These are phyloP conservation scores for Pseudomugil tenellus DNA, from an alignment of 2,797 vertebrate genomes.

Conservation along the genomic window DNA sequence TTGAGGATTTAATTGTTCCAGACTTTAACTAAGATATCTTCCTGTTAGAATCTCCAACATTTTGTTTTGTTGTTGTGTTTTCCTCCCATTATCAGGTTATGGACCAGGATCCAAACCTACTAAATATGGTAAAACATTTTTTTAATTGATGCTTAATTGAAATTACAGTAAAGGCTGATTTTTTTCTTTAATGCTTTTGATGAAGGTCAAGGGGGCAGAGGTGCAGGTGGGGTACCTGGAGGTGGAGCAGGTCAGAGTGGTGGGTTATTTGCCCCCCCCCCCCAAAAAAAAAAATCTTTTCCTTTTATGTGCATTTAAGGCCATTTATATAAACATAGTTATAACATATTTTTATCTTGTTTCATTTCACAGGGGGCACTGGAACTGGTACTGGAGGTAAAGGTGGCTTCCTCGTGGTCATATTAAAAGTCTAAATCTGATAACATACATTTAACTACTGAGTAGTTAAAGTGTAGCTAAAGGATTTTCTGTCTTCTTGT, in stretches of 20 bases:
- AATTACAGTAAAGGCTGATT: background rate
- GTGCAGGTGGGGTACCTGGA: constrained; percentile 54
- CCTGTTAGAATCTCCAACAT: background rate
- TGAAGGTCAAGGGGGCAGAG: constrained; percentile 51
- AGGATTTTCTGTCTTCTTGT: constrained; percentile 15
- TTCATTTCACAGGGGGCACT: constrained; percentile 29
- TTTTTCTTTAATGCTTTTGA: constrained; percentile 20
- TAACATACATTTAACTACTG: background rate
- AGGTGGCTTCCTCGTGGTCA: background rate
- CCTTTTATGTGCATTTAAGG: too few relatives aligned
- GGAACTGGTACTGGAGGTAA: constrained; percentile 26
- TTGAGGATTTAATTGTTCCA: constrained; percentile 8
- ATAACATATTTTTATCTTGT: background rate
- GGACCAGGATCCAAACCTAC: constrained; percentile 74
- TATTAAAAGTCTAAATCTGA: background rate
- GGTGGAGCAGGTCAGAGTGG: constrained; percentile 54
- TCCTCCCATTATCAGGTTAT: constrained; percentile 62
- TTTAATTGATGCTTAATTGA: background rate
- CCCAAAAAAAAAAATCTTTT: too few relatives aligned
- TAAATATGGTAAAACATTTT: constrained; percentile 73
- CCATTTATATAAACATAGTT: too few relatives aligned
- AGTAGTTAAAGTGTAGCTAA: background rate
- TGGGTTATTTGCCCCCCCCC: constrained; percentile 5
- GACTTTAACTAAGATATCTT: background rate
- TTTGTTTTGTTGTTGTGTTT: background rate